Evolutionary conservation across 2,888 invertebrate species (phyloP), one percentile per base, ranked within the genome.

Genomic region (Proisotoma minuta): DNA sequence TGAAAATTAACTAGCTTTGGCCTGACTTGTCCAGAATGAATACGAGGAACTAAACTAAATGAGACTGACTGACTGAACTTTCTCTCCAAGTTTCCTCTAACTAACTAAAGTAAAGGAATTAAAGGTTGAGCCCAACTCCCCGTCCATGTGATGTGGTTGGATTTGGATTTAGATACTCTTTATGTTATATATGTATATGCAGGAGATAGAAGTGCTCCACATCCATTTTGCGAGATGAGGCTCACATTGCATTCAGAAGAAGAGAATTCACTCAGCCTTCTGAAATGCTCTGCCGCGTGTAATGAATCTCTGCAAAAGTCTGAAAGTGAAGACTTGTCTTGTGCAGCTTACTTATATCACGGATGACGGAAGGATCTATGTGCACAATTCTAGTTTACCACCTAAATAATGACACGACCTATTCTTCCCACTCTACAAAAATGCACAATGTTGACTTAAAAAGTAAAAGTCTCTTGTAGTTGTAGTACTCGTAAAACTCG

Each of bases 1-100:
- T 52, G 52, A 52, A 52, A 52, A 52, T 52, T 52, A 52, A 52
- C 52, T 52, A 52, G 52, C 52, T 52, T 52, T n/a, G 26, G 52
- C 52, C 52, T 52, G 27, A 27, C 27, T 52, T 26, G 28, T 10
- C 34, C 34, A 34, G 34, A 34, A 34, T 34, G 43, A 43, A 20
- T 43, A 43, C 5, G 18, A 43, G 43, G 43, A 43, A 34, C 34
- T 43, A 43, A 43, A 5, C 5, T 43, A n/a, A 43, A 43, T 43
- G 10, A n/a, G 43, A 12, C 5, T 50, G 47, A 47, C 47, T 47
- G 47, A 18, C 5, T 47, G 47, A 49, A 49, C 49, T 49, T 49
- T 49, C 49, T 49, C 49, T 43, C 51, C 18, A 22, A 5, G 5
- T 23, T 28, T 28, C 8, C 28, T 4, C 26, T 51, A 5, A 5